A percentile compares a stretch with the other conserved stretches of the same genome.
Conservation (phyloP, 2,888 invertebrate species). For the Bombyx huttoni region DNA sequence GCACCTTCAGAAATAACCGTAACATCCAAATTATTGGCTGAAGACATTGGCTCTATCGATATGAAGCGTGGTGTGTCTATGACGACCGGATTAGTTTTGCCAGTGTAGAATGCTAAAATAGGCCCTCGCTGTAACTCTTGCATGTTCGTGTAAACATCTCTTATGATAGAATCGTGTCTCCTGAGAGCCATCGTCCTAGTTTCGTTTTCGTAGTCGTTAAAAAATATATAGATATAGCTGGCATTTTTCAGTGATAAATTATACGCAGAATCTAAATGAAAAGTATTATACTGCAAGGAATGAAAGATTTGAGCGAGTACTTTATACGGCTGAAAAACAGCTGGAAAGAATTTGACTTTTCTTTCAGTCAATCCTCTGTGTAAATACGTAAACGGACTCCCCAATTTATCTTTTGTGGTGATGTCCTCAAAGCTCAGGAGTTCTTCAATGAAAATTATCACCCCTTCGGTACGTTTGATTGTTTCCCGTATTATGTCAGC, state of each 20-base stretch:
- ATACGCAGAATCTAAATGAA: slow-evolving; percentile 14
- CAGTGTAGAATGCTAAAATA: slow-evolving; percentile 42
- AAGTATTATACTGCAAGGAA: slow-evolving; percentile 19
- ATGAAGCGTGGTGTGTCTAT: slow-evolving; percentile 13
- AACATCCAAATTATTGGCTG: slow-evolving; percentile 15
- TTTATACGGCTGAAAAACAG: slow-evolving; percentile 29
- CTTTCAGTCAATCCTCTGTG: slow-evolving; percentile 17
- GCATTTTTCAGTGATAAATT: slow-evolving; percentile 22
- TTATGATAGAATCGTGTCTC: slow-evolving; percentile 37
- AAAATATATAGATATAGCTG: slow-evolving; percentile 37
- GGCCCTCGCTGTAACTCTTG: slow-evolving; percentile 20
- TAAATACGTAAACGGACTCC: slow-evolving; percentile 30
- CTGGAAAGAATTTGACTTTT: slow-evolving; percentile 34
- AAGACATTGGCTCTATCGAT: slow-evolving; percentile 7
- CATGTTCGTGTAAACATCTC: slow-evolving; percentile 23
- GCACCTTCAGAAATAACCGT: slow-evolving; percentile 26
- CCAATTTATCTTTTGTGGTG: slow-evolving; percentile 25
- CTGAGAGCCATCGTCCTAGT: slow-evolving; percentile 20
- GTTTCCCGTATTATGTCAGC: slow-evolving; percentile 23
- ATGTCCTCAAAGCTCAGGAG: slow-evolving; percentile 38
- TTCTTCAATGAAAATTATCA: slow-evolving; percentile 43
- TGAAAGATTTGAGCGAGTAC: slow-evolving; percentile 21
- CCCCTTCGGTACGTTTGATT: slow-evolving; percentile 16
- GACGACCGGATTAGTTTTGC: slow-evolving; percentile 31
- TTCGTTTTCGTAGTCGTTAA: slow-evolving; percentile 25